Percentiles rank a stretch among this genome's conserved stretches.
These are phyloP conservation scores for Perithous albicinctus DNA, from an alignment of 2,888 invertebrate species.

Conservation along the genomic window DNA sequence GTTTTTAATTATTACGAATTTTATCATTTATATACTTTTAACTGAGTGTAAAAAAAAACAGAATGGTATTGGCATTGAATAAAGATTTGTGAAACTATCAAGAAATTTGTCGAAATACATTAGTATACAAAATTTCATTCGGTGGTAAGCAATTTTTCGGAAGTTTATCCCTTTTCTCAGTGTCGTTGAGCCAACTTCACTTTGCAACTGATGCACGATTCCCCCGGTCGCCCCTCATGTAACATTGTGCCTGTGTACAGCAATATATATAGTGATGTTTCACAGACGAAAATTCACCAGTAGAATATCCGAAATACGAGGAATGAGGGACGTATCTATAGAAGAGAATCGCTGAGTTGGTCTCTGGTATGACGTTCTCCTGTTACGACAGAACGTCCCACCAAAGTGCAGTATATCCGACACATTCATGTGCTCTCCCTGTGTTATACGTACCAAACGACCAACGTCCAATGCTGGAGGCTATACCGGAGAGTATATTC, in stretches of 20 bases:
- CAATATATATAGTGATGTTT: neutral
- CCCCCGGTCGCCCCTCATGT: neutral
- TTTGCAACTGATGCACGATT: too few relatives aligned
- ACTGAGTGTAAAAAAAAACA: too few relatives aligned
- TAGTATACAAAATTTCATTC: too few relatives aligned
- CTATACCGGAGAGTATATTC: slow-evolving; percentile 21
- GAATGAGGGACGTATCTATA: slow-evolving; percentile 28
- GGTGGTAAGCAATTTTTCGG: too few relatives aligned
- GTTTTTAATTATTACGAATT: too few relatives aligned
- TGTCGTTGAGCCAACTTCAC: neutral
- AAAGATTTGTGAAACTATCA: too few relatives aligned
- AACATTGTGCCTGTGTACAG: neutral
- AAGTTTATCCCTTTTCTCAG: too few relatives aligned
- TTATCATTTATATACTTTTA: too few relatives aligned
- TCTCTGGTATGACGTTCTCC: slow-evolving; percentile 17
- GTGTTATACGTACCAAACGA: slow-evolving; percentile 38
- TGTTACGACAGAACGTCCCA: slow-evolving; percentile 25
- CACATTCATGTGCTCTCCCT: slow-evolving; percentile 9
- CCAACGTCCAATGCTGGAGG: slow-evolving; percentile 16
- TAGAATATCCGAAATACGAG: slow-evolving; percentile 33
- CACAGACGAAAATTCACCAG: slow-evolving; percentile 19
- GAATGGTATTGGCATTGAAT: too few relatives aligned
- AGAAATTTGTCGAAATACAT: neutral
- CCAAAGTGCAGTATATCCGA: slow-evolving; percentile 3
- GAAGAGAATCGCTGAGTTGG: slow-evolving; percentile 16